These are phyloP conservation scores for Dunckerocampus dactyliophorus DNA, from an alignment of 2,113 vertebrate genomes.

Conservation along the genomic window DNA sequence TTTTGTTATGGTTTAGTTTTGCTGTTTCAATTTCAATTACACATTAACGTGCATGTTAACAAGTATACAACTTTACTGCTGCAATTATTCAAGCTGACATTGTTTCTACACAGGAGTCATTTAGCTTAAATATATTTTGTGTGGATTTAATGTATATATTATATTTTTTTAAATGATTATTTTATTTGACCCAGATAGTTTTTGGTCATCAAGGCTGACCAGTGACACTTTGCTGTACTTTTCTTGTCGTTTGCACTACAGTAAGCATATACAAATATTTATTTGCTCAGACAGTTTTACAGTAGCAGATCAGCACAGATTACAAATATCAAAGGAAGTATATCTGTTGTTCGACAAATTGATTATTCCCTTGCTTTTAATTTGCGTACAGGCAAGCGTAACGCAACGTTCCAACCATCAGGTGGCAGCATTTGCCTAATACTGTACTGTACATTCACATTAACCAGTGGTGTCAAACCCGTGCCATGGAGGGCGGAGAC, in stretches of 20 bases:
- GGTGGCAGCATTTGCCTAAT: slow-evolving; percentile 13
- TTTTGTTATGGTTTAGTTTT: too few relatives aligned
- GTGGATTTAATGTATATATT: background rate
- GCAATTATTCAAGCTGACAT: background rate
- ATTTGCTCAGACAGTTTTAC: too few relatives aligned
- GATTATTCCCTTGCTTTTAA: too few relatives aligned
- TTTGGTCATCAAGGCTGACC: slow-evolving; percentile 10
- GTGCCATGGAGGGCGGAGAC: too few relatives aligned
- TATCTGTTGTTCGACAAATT: too few relatives aligned
- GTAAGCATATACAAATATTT: too few relatives aligned
- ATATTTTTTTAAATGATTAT: background rate
- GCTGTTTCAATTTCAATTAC: too few relatives aligned
- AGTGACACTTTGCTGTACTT: too few relatives aligned
- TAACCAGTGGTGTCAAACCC: too few relatives aligned
- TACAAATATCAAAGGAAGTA: too few relatives aligned
- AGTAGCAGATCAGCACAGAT: too few relatives aligned
- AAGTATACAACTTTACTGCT: background rate
- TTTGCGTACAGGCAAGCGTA: background rate
- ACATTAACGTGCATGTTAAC: background rate
- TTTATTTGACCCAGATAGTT: background rate
- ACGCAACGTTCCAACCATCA: slow-evolving; percentile 8
- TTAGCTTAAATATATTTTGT: background rate
- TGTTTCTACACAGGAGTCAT: background rate
- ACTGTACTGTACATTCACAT: background rate
- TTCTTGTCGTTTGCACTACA: too few relatives aligned